A percentile compares a stretch with the other conserved stretches of the same genome.
phyloP scores from a whole-genome alignment of 2,113 vertebrate genomes.

The Irena cyanogastra region DNA sequence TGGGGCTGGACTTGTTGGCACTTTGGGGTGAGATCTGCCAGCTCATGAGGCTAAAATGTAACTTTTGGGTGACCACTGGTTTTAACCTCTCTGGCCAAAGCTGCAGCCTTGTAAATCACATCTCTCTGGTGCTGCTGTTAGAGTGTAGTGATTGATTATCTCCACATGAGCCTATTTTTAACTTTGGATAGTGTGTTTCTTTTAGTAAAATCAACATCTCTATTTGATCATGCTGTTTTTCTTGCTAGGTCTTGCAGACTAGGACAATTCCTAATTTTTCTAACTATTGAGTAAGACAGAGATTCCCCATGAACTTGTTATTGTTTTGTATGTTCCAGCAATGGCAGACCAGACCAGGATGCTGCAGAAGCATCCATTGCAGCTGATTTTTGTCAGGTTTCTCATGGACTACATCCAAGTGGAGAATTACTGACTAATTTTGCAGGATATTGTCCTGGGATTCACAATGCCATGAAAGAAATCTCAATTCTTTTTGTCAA shows the following conservation, averaged over 20 bases:
- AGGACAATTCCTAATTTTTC: not conserved
- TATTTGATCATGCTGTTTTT: not conserved
- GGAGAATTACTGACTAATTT: not conserved
- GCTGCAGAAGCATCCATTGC: not conserved
- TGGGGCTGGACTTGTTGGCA: not conserved
- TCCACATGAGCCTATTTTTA: not conserved
- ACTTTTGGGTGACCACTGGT: not conserved
- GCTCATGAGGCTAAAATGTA: not conserved
- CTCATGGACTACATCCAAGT: not conserved
- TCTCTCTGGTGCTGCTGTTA: not conserved
- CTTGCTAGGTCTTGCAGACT: not conserved
- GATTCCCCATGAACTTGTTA: not conserved
- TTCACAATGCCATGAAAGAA: not conserved
- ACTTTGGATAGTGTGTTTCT: not conserved
- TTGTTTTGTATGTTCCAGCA: not conserved
- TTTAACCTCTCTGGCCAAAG: not conserved
- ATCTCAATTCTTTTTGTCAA: conserved; percentile 39
- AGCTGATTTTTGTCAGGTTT: not conserved
- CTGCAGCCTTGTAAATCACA: not conserved
- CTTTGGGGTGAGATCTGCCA: not conserved
- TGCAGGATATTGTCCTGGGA: not conserved
- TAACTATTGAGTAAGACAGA: not conserved
- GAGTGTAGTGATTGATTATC: not conserved
- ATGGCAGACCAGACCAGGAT: not conserved
- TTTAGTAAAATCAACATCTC: not conserved